Percentiles rank a stretch among this genome's conserved stretches.
These are phyloP conservation scores for Cryptoblepharus egeriae DNA, from an alignment of 2,797 vertebrate genomes.

Conservation along the genomic window DNA sequence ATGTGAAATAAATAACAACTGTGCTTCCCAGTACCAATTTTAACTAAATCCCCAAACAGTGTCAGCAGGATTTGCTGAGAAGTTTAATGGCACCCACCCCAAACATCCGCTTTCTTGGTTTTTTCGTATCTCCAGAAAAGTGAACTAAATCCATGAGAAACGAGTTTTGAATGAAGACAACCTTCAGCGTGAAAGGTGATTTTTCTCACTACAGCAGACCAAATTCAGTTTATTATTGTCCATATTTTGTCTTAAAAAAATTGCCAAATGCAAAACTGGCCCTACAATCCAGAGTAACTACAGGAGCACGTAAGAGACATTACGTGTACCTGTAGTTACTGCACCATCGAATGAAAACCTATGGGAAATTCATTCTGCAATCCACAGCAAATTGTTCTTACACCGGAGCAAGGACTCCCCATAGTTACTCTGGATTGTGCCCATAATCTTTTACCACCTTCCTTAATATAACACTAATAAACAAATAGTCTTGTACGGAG, in stretches of 20 bases:
- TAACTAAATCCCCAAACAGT: background rate
- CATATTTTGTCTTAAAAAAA: constrained; percentile 41
- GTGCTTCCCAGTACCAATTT: constrained; percentile 6
- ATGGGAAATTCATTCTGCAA: too few relatives aligned
- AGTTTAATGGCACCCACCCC: background rate
- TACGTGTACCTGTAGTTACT: too few relatives aligned
- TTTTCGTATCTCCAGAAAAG: constrained; percentile 33
- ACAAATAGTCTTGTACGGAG: constrained; percentile 54
- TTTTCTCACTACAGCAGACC: constrained; percentile 38
- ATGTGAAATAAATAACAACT: constrained; percentile 1
- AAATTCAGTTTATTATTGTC: constrained; percentile 61
- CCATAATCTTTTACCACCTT: constrained; percentile 57
- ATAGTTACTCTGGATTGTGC: too few relatives aligned
- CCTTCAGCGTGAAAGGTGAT: constrained; percentile 57
- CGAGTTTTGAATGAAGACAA: constrained; percentile 30
- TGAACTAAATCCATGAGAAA: constrained; percentile 19
- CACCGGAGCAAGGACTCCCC: too few relatives aligned
- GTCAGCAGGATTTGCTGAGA: constrained; percentile 10
- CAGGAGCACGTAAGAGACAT: too few relatives aligned
- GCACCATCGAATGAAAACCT: too few relatives aligned
- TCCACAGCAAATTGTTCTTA: too few relatives aligned
- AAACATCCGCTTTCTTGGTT: background rate
- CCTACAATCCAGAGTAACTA: too few relatives aligned
- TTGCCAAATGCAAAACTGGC: constrained; percentile 54
- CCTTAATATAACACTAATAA: constrained; percentile 62